Evolutionary conservation across 1,140 invertebrate genomes (phyloP).

Genomic region (Bombus affinis): DNA sequence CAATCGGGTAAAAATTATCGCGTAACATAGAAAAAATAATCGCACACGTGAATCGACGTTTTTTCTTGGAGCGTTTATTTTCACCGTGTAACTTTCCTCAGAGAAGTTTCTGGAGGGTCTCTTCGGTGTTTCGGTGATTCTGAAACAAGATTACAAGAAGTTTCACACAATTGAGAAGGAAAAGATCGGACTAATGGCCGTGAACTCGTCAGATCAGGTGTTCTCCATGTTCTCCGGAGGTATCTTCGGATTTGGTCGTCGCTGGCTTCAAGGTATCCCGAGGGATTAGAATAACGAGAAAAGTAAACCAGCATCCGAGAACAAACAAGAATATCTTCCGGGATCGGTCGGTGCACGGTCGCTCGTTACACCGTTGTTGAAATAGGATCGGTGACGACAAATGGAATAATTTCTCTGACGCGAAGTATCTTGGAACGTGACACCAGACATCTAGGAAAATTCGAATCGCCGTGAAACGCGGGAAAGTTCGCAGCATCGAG

Average conservation of each 20-base stretch:
- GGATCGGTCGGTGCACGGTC: not conserved
- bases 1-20: not conserved
- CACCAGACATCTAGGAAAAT: not conserved
- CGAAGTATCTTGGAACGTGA: no score
- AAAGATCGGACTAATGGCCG: constrained; percentile 58
- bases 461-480: not conserved
- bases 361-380: constrained; percentile 5
- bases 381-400: not conserved
- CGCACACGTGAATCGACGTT: constrained; percentile 38
- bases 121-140: constrained; percentile 28
- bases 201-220: constrained; percentile 49
- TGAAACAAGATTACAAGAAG: not conserved
- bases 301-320: not conserved
- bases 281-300: not conserved
- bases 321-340: not conserved
- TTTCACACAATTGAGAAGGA: not conserved
- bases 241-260: constrained; percentile 21
- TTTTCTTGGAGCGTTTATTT: not conserved
- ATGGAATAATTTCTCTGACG: not conserved
- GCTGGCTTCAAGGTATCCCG: constrained; percentile 51
- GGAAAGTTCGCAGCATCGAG: not conserved
- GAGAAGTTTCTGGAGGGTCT: constrained; percentile 25
- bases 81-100: not conserved
- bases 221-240: not conserved
- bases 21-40: not conserved